Evolutionary conservation across 2,113 vertebrate genomes (phyloP).

Genomic region (Malurus elegans): DNA sequence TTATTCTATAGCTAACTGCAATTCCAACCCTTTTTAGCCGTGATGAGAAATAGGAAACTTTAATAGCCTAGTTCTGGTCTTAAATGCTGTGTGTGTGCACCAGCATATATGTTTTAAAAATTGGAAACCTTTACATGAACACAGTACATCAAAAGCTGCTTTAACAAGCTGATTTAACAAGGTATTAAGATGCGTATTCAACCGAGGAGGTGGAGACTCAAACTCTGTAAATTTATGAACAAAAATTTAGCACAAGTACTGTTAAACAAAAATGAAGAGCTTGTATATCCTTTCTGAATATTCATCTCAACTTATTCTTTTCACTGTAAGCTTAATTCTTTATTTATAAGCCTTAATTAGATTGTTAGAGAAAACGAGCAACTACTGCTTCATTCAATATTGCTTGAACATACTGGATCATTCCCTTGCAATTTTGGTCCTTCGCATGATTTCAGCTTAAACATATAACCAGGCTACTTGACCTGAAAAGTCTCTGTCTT

Average conservation of each 20-base stretch:
- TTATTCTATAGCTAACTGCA: slow-evolving; percentile 1
- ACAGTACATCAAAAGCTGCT: slow-evolving; percentile 4
- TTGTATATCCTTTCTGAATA: background rate
- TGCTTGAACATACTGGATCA: background rate
- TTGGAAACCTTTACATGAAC: background rate
- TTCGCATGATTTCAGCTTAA: background rate
- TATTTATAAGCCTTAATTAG: background rate
- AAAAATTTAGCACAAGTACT: background rate
- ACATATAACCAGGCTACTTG: background rate
- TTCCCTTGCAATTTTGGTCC: background rate
- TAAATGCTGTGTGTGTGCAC: background rate
- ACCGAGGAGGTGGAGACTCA: background rate
- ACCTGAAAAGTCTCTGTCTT: background rate
- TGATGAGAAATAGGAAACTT: background rate
- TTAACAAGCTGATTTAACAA: slow-evolving; percentile 41
- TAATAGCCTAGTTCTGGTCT: background rate
- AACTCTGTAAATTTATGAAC: background rate
- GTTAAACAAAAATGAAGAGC: background rate
- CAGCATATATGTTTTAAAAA: slow-evolving; percentile 5
- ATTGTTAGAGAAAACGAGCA: background rate
- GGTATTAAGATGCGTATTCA: background rate
- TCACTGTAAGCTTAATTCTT: background rate
- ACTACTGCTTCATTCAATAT: background rate
- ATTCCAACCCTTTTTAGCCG: background rate
- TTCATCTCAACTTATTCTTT: background rate